Conservation (phyloP, 2,888 invertebrate species). For the Hipparchia sbordonii region DNA sequence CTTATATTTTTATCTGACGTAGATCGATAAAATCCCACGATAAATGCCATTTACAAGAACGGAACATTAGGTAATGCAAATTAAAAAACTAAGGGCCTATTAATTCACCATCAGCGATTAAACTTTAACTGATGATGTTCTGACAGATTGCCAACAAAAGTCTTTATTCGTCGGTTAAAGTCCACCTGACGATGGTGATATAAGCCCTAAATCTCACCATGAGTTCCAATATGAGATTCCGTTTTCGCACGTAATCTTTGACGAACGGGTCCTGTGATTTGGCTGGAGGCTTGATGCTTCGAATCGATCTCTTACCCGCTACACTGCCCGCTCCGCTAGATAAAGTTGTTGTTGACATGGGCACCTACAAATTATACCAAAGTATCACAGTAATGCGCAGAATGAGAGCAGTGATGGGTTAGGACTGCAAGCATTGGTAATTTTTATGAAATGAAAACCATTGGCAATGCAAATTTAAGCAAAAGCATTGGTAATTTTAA, state of each 20-base stretch:
- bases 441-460: background rate
- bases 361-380: constrained; percentile 52
- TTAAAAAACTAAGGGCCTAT: too few relatives aligned
- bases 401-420: too few relatives aligned
- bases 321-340: constrained; percentile 78
- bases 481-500: background rate
- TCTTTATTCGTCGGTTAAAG: too few relatives aligned
- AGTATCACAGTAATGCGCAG: too few relatives aligned
- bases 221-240: constrained; percentile 96
- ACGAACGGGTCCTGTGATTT: constrained; percentile 91
- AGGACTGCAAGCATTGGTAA: background rate
- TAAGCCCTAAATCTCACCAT: constrained; percentile 80
- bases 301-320: constrained; percentile 87
- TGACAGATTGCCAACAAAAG: too few relatives aligned
- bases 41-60: too few relatives aligned
- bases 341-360: constrained; percentile 75
- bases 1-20: too few relatives aligned
- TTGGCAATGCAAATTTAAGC: background rate
- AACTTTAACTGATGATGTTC: too few relatives aligned
- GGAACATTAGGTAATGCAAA: too few relatives aligned
- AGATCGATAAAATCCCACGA: too few relatives aligned
- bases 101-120: too few relatives aligned
- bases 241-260: constrained; percentile 96
- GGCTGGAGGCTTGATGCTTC: constrained; percentile 86
- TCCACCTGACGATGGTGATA: background rate